Conservation (phyloP, 2,113 vertebrate genomes). For the Hystrix cristata region DNA sequence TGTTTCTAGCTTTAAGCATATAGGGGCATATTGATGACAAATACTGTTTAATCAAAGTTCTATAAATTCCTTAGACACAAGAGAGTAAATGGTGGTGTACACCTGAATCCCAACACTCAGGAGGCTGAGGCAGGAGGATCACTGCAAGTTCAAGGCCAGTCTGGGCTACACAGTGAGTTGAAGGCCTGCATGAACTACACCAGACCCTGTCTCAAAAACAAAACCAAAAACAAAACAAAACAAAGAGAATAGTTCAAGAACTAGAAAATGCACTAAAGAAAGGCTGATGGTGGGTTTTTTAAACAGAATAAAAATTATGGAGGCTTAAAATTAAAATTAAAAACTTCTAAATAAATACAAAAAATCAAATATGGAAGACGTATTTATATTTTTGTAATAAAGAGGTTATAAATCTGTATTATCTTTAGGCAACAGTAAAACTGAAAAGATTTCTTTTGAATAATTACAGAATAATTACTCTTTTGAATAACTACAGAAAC, state of each 20-base stretch:
- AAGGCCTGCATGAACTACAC: not conserved
- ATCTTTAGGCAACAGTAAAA: not conserved
- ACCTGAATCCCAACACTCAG: not conserved
- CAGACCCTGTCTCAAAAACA: not conserved
- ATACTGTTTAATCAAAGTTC: not conserved
- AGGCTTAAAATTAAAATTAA: not conserved
- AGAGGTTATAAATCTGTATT: not conserved
- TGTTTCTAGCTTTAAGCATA: not conserved
- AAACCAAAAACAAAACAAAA: not conserved
- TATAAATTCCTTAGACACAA: not conserved
- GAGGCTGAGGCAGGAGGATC: not conserved
- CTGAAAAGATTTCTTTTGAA: slow-evolving; percentile 14
- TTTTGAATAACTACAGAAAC: slow-evolving; percentile 42
- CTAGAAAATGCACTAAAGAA: not conserved
- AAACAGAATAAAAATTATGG: slow-evolving; percentile 5
- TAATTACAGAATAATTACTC: not conserved
- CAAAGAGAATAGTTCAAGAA: not conserved
- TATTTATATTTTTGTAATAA: slow-evolving; percentile 9
- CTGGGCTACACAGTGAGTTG: not conserved
- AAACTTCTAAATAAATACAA: not conserved
- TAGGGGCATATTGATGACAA: not conserved
- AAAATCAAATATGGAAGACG: not conserved
- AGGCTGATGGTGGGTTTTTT: not conserved
- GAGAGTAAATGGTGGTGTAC: not conserved
- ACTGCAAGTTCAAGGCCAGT: not conserved